These are phyloP conservation scores for Orycteropus afer DNA, from an alignment of 2,113 vertebrate genomes.

Conservation along the genomic window DNA sequence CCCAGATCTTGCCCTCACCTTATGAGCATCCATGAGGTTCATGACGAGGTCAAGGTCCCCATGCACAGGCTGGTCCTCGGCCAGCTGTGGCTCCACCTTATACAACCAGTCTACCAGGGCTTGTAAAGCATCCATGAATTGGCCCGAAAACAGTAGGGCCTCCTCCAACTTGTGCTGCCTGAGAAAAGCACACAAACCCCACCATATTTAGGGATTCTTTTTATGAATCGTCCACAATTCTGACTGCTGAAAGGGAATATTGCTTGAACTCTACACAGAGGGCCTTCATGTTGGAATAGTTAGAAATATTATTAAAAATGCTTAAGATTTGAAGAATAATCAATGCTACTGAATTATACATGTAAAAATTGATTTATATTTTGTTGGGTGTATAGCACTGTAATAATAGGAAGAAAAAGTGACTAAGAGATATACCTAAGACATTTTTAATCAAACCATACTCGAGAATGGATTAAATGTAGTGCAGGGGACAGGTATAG, in stretches of 20 bases:
- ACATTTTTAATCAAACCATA: conserved; percentile 14
- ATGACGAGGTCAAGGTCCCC: conserved; percentile 98
- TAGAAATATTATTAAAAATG: background rate
- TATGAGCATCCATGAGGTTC: conserved; percentile 98
- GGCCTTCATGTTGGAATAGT: background rate
- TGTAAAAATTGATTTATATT: background rate
- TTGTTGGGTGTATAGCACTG: background rate
- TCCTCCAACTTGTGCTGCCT: conserved; percentile 99
- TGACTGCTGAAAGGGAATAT: background rate
- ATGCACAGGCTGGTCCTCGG: conserved; percentile 96
- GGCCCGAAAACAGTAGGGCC: conserved; percentile 97
- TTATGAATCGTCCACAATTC: background rate
- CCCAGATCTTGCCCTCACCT: conserved; percentile 85
- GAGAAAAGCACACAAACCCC: conserved; percentile 61
- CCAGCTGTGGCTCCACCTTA: conserved; percentile 96
- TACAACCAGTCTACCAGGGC: conserved; percentile 98
- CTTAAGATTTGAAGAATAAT: background rate
- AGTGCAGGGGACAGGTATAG: background rate
- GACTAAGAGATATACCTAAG: background rate
- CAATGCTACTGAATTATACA: background rate
- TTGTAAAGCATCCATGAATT: conserved; percentile 98
- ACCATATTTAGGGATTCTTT: background rate
- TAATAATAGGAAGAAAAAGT: background rate
- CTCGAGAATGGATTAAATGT: background rate
- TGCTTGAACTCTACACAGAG: background rate